Evolutionary conservation across 1,140 invertebrate genomes (phyloP).

Genomic region (Zaprionus capensis): DNA sequence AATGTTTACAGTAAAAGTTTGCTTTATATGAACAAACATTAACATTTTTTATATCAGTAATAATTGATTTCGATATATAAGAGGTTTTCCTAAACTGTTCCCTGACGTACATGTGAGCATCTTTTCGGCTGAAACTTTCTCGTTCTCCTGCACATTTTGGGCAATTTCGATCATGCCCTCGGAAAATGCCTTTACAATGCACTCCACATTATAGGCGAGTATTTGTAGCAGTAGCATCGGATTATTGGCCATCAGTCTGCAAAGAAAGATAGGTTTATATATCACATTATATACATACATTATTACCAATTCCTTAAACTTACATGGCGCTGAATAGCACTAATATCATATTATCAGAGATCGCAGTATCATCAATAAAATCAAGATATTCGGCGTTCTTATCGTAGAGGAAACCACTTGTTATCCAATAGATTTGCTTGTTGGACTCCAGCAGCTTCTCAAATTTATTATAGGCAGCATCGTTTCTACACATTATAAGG

Average conservation of each 20-base stretch:
- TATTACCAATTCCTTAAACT: slow-evolving; percentile 32
- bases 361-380: slow-evolving; percentile 81
- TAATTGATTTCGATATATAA: background rate
- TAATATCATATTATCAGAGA: slow-evolving; percentile 84
- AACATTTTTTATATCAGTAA: background rate
- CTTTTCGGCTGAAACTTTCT: slow-evolving; percentile 77
- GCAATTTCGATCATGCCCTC: slow-evolving; percentile 82
- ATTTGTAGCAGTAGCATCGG: slow-evolving; percentile 83
- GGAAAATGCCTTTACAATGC: slow-evolving; percentile 81
- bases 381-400: slow-evolving; percentile 83
- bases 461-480: slow-evolving; percentile 82
- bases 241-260: slow-evolving; percentile 80
- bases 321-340: slow-evolving; percentile 83
- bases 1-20: too few relatives aligned
- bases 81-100: background rate
- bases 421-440: slow-evolving; percentile 83
- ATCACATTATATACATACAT: background rate
- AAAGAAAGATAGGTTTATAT: slow-evolving; percentile 1
- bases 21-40: too few relatives aligned
- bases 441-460: slow-evolving; percentile 80
- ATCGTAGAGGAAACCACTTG: slow-evolving; percentile 79
- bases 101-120: slow-evolving; percentile 77
- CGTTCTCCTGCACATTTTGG: slow-evolving; percentile 72
- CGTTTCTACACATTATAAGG: slow-evolving; percentile 58
- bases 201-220: slow-evolving; percentile 82